A percentile compares a stretch with the other conserved stretches of the same genome.
These are phyloP conservation scores for Epistrophella euchroma DNA, from an alignment of 2,888 invertebrate genomes.

Conservation along the genomic window DNA sequence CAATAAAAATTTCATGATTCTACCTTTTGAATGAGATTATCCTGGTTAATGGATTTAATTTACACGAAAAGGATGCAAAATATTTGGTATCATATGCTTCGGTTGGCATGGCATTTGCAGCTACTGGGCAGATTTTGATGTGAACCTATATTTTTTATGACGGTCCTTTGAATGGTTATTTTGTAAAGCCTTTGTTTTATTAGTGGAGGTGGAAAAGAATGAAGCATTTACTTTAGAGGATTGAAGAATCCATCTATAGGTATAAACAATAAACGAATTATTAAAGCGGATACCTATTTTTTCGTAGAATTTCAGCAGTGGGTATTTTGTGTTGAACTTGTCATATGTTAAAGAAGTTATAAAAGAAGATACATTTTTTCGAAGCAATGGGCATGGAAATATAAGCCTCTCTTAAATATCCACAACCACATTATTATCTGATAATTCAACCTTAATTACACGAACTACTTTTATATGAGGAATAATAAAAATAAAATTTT, in stretches of 20 bases:
- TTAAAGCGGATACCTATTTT: neutral
- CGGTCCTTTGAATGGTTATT: slow-evolving; percentile 53
- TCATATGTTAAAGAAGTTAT: neutral
- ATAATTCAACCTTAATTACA: too few species aligned
- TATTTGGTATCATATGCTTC: slow-evolving; percentile 54
- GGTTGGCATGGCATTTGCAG: too few species aligned
- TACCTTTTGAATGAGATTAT: slow-evolving; percentile 81
- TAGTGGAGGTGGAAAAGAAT: slow-evolving; percentile 37
- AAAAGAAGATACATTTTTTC: neutral
- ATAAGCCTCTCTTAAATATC: too few species aligned
- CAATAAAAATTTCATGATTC: slow-evolving; percentile 82
- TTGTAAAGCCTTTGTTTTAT: slow-evolving; percentile 39
- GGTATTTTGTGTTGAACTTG: slow-evolving; percentile 31
- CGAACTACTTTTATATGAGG: too few species aligned
- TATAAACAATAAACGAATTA: slow-evolving; percentile 35
- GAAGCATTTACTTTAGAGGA: slow-evolving; percentile 47
- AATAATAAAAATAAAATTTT: too few species aligned
- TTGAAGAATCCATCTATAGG: slow-evolving; percentile 9
- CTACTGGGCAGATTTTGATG: slow-evolving; percentile 55
- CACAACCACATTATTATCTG: too few species aligned
- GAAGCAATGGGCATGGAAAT: neutral
- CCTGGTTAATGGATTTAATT: slow-evolving; percentile 80
- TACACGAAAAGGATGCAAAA: slow-evolving; percentile 72
- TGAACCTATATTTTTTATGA: slow-evolving; percentile 56
- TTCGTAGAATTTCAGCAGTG: neutral